Conservation (phyloP, 1,140 invertebrate species). For the Pseudomyrmex concolor region DNA sequence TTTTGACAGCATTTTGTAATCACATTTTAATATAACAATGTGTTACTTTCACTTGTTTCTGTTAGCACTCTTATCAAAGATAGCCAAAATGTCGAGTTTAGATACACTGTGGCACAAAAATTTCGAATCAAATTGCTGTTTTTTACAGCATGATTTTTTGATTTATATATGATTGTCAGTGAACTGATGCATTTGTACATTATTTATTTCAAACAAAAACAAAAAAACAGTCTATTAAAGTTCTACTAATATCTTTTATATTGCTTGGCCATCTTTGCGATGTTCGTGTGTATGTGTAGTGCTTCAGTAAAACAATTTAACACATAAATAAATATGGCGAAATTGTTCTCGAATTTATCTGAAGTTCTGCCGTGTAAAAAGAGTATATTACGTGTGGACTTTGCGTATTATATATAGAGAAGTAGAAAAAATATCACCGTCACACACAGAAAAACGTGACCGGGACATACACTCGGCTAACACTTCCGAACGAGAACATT, state of each 20-base stretch:
- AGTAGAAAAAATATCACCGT: constrained; percentile 53
- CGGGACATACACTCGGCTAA: background rate
- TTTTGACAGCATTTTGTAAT: constrained; percentile 7
- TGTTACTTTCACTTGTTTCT: constrained; percentile 47
- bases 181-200: background rate
- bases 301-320: background rate
- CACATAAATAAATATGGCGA: constrained; percentile 10
- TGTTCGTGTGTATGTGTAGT: too few species aligned
- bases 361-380: constrained; percentile 16
- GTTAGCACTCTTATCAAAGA: constrained; percentile 3
- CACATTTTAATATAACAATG: constrained; percentile 17
- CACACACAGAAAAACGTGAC: constrained; percentile 23
- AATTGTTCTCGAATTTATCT: constrained; percentile 9
- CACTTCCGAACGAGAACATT: constrained; percentile 6
- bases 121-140: constrained; percentile 6
- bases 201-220: constrained; percentile 10
- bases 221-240: constrained; percentile 12
- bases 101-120: background rate
- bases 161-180: background rate
- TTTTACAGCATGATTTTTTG: background rate
- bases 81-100: background rate
- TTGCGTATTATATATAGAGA: constrained; percentile 27
- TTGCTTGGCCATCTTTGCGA: constrained; percentile 15
- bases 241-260: background rate
- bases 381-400: constrained; percentile 11